Conservation (phyloP, 2,797 vertebrate genomes). For the Benthosema pterotum region DNA sequence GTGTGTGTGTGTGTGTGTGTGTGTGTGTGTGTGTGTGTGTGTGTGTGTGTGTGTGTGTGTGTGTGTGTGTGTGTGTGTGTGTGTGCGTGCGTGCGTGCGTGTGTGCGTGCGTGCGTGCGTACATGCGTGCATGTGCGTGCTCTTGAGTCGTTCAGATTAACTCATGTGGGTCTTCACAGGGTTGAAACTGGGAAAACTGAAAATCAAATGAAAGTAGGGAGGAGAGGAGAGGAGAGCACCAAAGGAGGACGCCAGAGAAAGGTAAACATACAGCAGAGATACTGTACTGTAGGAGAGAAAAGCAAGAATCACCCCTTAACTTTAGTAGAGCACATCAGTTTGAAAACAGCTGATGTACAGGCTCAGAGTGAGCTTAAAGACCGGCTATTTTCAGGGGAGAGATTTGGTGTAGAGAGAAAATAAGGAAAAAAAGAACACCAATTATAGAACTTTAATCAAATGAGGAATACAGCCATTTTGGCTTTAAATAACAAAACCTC, state of each 20-base stretch:
- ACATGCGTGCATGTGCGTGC: slow-evolving; percentile 10
- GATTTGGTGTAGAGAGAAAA: too few species aligned
- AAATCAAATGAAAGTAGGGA: slow-evolving; percentile 14
- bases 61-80: slow-evolving; percentile 6
- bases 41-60: not conserved
- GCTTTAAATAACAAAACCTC: too few species aligned
- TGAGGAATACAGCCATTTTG: too few species aligned
- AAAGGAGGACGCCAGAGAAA: slow-evolving; percentile 1
- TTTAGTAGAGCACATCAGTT: too few species aligned
- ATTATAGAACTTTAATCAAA: too few species aligned
- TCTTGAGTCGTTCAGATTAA: slow-evolving; percentile 26
- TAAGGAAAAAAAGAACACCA: too few species aligned
- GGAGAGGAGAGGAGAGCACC: not conserved
- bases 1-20: slow-evolving; percentile 8
- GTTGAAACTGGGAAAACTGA: slow-evolving; percentile 51
- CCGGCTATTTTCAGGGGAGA: too few species aligned
- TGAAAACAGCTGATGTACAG: too few species aligned
- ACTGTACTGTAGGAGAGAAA: not conserved
- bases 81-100: slow-evolving; percentile 17
- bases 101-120: too few species aligned
- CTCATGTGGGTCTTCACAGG: not conserved
- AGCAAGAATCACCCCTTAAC: not conserved
- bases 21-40: too few species aligned
- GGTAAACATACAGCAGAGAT: slow-evolving; percentile 3
- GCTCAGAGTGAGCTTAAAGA: too few species aligned